Evolutionary conservation across 1,140 invertebrate species (phyloP), one percentile per base, ranked within the genome.

Genomic region (Gonioctena quinquepunctata): DNA sequence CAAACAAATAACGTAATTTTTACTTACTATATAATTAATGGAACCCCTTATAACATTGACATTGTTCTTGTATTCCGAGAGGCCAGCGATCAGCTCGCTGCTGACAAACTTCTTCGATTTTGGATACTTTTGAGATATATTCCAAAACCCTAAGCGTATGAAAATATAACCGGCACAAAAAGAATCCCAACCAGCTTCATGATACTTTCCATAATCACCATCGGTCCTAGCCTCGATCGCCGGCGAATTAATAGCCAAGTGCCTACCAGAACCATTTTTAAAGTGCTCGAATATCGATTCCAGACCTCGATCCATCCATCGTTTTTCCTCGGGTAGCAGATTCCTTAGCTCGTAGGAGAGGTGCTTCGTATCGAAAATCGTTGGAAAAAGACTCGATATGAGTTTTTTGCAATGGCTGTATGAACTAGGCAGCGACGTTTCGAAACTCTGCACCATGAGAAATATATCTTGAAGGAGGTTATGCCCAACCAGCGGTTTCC

Each of bases 121-220:
- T 73, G 57, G 79, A 77, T 68, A 78, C 67, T 76, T 72, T 18
- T 83, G 79, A 18, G 81, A 68, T 21, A 84, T 80, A 62, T 85
- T 80, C 22, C 86, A 64, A 78, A 89, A 85, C 65, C 84, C 84
- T 71, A 90, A 77, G 76, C 84, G 83, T 28, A 90, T 81, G 77
- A 90, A 90, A 83, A 89, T 85, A 73, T 83, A 90, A 78, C 92
- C 92, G 71, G 90, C 86, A 75, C 88, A 89, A 80, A 87, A 93
- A 0, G 92, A 89, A 83, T 94, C 93, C 88, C 89, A 94, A 0
- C 90, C 91, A 13, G 93, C 92, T 78, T 92, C 87, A 76, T 94
- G 93, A 72, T 87, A 89, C 11, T 79, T 65, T 16, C 42, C 71
- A 22, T 57, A 65, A 21, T 57, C 54, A 11, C 75, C 52, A 49